Conservation (phyloP, 1,140 invertebrate species). For the Drosophila nebulosa region DNA sequence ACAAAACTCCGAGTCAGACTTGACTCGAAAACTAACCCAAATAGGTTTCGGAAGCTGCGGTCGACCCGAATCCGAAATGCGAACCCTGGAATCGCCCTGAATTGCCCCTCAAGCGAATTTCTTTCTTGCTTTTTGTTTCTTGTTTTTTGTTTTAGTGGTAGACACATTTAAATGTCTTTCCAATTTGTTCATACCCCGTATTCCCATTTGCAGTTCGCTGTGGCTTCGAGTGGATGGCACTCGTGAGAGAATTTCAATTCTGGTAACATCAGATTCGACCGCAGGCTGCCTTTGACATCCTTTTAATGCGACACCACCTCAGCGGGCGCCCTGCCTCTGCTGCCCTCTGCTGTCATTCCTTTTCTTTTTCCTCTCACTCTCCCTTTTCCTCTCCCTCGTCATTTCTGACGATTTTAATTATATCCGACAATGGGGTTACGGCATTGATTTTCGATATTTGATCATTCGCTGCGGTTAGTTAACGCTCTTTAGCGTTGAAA, state of each 20-base stretch:
- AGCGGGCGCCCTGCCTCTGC: conserved; percentile 57
- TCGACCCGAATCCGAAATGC: conserved; percentile 37
- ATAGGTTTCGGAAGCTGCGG: conserved; percentile 78
- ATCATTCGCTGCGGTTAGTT: conserved; percentile 78
- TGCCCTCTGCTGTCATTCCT: conserved; percentile 6
- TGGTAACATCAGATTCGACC: conserved; percentile 26
- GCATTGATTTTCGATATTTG: conserved; percentile 79
- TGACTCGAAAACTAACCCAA: conserved; percentile 63
- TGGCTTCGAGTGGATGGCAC: conserved; percentile 59
- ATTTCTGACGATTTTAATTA: conserved; percentile 67
- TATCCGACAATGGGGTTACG: conserved; percentile 64
- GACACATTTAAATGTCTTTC: conserved; percentile 73
- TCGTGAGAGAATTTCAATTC: conserved; percentile 68
- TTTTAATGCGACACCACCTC: conserved; percentile 71
- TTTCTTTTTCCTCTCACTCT: not conserved
- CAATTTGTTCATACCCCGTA: conserved; percentile 62
- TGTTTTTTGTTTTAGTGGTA: conserved; percentile 55
- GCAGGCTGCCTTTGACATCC: conserved; percentile 66
- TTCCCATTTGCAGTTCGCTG: conserved; percentile 59
- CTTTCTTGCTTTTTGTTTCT: not conserved
- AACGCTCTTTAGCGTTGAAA: conserved; percentile 67
- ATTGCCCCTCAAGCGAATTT: not conserved
- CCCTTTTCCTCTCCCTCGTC: not conserved
- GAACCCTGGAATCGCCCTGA: conserved; percentile 22
- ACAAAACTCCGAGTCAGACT: conserved; percentile 46